Conservation (phyloP, 2,888 invertebrate species). For the Pachliopta kotzebuea region DNA sequence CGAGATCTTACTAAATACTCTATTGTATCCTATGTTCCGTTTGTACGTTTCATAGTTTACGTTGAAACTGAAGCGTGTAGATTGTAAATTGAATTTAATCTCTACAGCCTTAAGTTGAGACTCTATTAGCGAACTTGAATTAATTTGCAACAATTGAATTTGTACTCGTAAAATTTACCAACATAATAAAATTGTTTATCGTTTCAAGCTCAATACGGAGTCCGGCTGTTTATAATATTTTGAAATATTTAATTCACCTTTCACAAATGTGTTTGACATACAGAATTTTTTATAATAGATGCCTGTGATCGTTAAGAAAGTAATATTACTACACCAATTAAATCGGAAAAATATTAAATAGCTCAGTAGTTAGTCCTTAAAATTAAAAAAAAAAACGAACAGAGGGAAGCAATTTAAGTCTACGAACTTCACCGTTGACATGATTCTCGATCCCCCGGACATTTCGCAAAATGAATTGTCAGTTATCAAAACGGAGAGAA, state of each 20-base stretch:
- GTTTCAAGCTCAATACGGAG: constrained; percentile 18
- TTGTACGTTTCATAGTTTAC: constrained; percentile 44
- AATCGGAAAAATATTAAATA: constrained; percentile 12
- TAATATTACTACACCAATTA: background rate
- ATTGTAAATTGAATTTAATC: constrained; percentile 34
- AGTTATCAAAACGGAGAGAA: constrained; percentile 24
- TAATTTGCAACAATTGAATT: constrained; percentile 27
- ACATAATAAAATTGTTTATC: constrained; percentile 24
- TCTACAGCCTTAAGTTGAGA: constrained; percentile 21
- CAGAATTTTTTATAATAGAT: background rate
- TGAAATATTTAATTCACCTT: constrained; percentile 4
- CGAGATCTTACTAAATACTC: constrained; percentile 62
- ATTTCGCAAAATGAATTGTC: constrained; percentile 23
- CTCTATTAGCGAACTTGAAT: constrained; percentile 25
- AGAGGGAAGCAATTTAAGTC: constrained; percentile 27
- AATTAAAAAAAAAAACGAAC: constrained; percentile 15
- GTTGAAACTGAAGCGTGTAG: constrained; percentile 36
- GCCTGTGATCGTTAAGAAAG: background rate
- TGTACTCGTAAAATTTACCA: constrained; percentile 22
- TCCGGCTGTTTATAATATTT: constrained; percentile 12
- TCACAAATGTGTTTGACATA: constrained; percentile 4
- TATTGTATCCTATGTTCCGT: constrained; percentile 53
- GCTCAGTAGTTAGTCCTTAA: constrained; percentile 13
- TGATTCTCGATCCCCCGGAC: constrained; percentile 15
- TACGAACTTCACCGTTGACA: constrained; percentile 23